A percentile compares a stretch with the other conserved stretches of the same genome.
These are phyloP conservation scores for Anolis carolinensis DNA, from an alignment of 2,113 vertebrate genomes.

Conservation along the genomic window DNA sequence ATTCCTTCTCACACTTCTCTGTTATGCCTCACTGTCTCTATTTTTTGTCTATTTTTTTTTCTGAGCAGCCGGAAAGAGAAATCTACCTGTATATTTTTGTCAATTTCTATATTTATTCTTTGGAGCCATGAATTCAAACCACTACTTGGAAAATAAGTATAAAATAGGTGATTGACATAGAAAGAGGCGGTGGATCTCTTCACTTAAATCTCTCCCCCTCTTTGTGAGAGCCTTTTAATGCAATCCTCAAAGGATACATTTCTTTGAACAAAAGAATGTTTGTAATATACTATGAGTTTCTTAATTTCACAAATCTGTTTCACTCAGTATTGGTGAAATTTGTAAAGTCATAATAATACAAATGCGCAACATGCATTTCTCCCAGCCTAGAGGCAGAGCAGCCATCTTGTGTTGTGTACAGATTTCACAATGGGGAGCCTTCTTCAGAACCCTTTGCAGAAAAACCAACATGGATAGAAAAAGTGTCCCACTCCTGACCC, in stretches of 20 bases:
- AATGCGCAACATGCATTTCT: too few relatives aligned
- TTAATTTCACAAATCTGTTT: not conserved
- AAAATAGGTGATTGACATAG: not conserved
- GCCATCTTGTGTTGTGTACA: not conserved
- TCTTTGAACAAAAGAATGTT: not conserved
- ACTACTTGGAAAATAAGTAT: not conserved
- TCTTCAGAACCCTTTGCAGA: not conserved
- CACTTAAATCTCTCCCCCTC: not conserved
- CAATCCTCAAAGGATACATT: not conserved
- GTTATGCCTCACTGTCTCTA: not conserved
- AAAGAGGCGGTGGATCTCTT: not conserved
- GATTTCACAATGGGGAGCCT: not conserved
- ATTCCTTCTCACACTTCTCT: not conserved
- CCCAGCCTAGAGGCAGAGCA: too few relatives aligned
- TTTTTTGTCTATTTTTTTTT: not conserved
- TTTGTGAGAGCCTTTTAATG: not conserved
- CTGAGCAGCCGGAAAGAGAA: too few relatives aligned
- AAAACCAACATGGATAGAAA: not conserved
- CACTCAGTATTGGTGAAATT: too few relatives aligned
- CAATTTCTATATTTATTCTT: not conserved
- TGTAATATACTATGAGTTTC: not conserved
- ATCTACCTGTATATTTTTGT: too few relatives aligned
- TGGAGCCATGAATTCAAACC: not conserved
- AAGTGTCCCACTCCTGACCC: not conserved
- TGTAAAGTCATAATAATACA: not conserved